Evolutionary conservation across 1,140 invertebrate genomes (phyloP).

Genomic region (Manduca sexta): DNA sequence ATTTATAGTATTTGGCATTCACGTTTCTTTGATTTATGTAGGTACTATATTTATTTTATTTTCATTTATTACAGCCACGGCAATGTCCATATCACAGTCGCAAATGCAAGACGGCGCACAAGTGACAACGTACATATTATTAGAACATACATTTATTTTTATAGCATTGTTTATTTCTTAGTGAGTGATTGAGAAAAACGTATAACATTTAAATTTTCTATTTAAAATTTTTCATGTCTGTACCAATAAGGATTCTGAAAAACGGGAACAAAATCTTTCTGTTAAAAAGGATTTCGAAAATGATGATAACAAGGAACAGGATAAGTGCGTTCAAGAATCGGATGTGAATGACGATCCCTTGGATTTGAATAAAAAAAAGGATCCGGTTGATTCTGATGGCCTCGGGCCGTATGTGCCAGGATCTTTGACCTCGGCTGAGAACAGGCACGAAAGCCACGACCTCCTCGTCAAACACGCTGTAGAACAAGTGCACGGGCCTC

Average conservation of each 20-base stretch:
- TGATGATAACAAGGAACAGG: background rate
- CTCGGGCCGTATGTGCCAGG: slow-evolving; percentile 74
- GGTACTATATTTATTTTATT: slow-evolving; percentile 3
- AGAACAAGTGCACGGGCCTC: slow-evolving; percentile 56
- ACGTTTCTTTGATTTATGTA: background rate
- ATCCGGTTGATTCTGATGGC: slow-evolving; percentile 42
- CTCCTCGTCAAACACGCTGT: slow-evolving; percentile 62
- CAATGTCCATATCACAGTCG: slow-evolving; percentile 47
- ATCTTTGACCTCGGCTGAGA: slow-evolving; percentile 71
- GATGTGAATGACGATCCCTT: slow-evolving; percentile 33
- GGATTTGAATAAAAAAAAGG: slow-evolving; percentile 34
- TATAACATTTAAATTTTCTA: slow-evolving; percentile 9
- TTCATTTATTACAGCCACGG: slow-evolving; percentile 49
- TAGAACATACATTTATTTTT: too few relatives aligned
- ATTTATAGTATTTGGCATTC: background rate
- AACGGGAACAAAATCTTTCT: slow-evolving; percentile 2
- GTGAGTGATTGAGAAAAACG: background rate
- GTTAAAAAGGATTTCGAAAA: background rate
- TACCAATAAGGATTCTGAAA: slow-evolving; percentile 38
- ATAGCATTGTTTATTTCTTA: too few relatives aligned
- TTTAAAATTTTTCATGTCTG: slow-evolving; percentile 54
- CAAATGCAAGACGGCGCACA: slow-evolving; percentile 18
- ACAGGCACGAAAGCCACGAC: slow-evolving; percentile 70
- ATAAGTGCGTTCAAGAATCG: slow-evolving; percentile 2
- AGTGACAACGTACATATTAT: background rate